Base-by-base conservation (phyloP, 2,113 vertebrate genomes). In the Blennius ocellaris region DNA sequence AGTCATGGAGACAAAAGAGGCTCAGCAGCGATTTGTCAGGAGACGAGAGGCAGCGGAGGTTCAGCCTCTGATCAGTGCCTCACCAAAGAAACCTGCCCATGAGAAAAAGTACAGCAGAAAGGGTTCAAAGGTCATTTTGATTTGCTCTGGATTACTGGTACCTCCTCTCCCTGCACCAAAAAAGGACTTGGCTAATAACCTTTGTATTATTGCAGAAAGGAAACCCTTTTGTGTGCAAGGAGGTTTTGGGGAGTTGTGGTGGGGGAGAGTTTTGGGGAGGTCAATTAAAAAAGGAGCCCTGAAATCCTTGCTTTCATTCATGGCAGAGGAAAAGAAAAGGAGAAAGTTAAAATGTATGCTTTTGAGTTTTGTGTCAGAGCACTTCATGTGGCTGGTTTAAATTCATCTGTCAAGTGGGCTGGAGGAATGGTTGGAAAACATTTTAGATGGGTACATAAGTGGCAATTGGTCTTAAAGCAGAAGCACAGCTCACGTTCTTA, bases 91-190 rank as follows among this genome's bases (percentile, higher is more conserved):
- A 94, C 90, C 91, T 89, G 94, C 90, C 93, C 96, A 96, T 96
- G 95, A 96, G 96, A 96, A 96, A 96, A 96, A 96, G 93, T 96
- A 96, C 95, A 96, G 95, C 95, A 96, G 92, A 96, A 96, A 96
- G 95, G 94, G 94, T 96, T 96, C 95, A 96, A 94, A 96, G 96
- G 95, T 97, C 95, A 96, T 94, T 94, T 95, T 96, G 95, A 95
- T 96, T 96, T 96, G 94, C 95, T 95, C 93, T 94, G 94, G 94
- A 95, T 95, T 95, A 95, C 94, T 94, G 93, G 95, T 94, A 93
- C 94, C 95, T 96, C 95, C 92, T 93, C 95, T 95, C 90, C 91
- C 92, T 83, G 92, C 81, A 87, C 80, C 78, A 83, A 90, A 85
- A 93, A 91, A 93, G 93, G 93, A 93, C 91, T 92, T 89, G 94